phyloP scores from a whole-genome alignment of 30 jellyfish, hydroid and myxozoan species.

The Pseudorhiza aurosa region DNA sequence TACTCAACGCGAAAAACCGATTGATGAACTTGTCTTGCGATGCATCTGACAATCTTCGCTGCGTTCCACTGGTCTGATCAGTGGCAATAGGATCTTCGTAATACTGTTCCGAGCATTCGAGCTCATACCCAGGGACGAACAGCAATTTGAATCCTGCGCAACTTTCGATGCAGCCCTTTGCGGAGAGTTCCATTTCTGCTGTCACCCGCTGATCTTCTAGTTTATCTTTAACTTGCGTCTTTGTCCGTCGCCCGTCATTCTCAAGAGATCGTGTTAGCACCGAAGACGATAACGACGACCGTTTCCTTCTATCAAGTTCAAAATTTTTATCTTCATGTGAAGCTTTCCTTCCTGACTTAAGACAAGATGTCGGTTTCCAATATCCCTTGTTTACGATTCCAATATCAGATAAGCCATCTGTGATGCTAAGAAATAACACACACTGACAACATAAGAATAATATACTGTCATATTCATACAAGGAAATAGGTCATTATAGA shows the following conservation, averaged over 20 bases:
- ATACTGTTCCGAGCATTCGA: slow-evolving; percentile 37
- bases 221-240: neutral
- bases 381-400: slow-evolving; percentile 7
- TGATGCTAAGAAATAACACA: slow-evolving; percentile 6
- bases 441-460: too few species aligned
- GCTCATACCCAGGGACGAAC: slow-evolving; percentile 66
- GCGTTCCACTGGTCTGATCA: neutral
- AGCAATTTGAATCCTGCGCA: slow-evolving; percentile 51
- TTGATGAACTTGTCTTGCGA: slow-evolving; percentile 13
- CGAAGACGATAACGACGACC: neutral
- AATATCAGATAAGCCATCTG: slow-evolving; percentile 22
- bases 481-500: too few species aligned
- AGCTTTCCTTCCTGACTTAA: neutral
- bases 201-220: slow-evolving; percentile 26
- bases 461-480: too few species aligned
- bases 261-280: neutral
- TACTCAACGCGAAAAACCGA: slow-evolving; percentile 24
- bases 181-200: slow-evolving; percentile 62
- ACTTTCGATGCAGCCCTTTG: slow-evolving; percentile 53
- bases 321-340: neutral
- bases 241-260: neutral
- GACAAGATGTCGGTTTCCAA: slow-evolving; percentile 34
- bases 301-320: neutral
- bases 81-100: slow-evolving; percentile 52
- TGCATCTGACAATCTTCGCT: neutral